Base-by-base conservation (phyloP, 2,888 invertebrate species). In the Caenorhabditis doughertyi region DNA sequence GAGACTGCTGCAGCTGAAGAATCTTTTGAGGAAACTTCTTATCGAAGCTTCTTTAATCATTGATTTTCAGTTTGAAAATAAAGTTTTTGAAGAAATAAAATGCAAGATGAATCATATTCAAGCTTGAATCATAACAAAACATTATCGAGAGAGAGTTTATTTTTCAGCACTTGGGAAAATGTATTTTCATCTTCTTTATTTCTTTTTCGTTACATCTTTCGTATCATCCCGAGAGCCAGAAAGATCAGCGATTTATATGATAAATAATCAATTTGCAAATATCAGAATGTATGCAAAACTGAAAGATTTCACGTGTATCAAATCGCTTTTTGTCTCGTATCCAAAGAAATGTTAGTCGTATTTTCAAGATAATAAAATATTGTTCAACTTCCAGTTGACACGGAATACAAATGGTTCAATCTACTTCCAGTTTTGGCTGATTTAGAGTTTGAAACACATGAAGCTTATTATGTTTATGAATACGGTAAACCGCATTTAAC, bases 21-120 rank as follows among this genome's bases (percentile, higher is more conserved):
- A 47, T 74, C 81, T 21, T 85, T 85, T 53, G 85, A 85, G 21
- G 85, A 85, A 32, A 56, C 83, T 16, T 85, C 85, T n/a, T 85
- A 85, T 51, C 51, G 83, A 35, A 81, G 72, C 60, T 85, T 85
- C 65, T 85, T 83, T 55, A 32, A 32, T 7, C 55, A 55, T 55
- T 55, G 32, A 55, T 47, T 4, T 47, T 3, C 13, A 18, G 44
- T 18, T 47, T 42, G 42, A 16, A 11, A 42, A 13, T 3, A 42
- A 42, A 42, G 13, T 7, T 39, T 39, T 39, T 39, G 11, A 8
- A 39, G 39, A 39, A 39, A 8, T 39, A 7, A 9, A 7, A 7
- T 39, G 9, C 13, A 16, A 39, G 13, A 39, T 39, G 39, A 39
- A 39, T 39, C 39, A 39, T 39, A 32, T 32, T 9, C 9, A 9